Conservation (phyloP, 1,140 invertebrate genomes). For the Eumeta japonica region DNA sequence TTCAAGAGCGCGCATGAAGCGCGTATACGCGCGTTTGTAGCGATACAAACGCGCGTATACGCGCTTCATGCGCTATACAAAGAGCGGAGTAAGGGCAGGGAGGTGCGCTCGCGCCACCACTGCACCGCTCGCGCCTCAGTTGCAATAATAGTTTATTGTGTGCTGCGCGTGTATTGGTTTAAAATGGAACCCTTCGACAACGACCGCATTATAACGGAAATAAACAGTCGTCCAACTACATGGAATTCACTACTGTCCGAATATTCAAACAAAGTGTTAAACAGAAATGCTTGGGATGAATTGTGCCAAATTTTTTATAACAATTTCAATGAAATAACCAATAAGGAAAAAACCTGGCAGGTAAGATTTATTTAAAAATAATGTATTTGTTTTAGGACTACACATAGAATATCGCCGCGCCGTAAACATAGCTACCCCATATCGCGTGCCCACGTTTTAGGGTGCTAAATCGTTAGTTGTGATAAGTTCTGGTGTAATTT, state of each 20-base stretch:
- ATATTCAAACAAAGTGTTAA: constrained; percentile 10
- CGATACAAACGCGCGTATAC: too few relatives aligned
- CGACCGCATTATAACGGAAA: too few relatives aligned
- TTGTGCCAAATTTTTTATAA: constrained; percentile 11
- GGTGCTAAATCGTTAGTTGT: constrained; percentile 19
- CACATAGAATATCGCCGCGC: constrained; percentile 11
- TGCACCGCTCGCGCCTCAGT: too few relatives aligned
- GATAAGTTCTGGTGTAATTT: constrained; percentile 7
- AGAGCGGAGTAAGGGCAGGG: too few relatives aligned
- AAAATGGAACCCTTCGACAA: too few relatives aligned
- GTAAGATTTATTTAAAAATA: constrained; percentile 6
- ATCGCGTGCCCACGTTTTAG: constrained; percentile 26
- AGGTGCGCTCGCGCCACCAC: too few relatives aligned
- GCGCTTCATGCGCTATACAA: too few relatives aligned
- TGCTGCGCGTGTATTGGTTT: too few relatives aligned
- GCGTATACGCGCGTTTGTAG: constrained; percentile 9
- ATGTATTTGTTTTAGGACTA: background rate
- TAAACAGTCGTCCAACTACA: too few relatives aligned
- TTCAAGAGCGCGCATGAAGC: constrained; percentile 10
- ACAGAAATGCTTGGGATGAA: constrained; percentile 10
- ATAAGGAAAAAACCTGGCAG: constrained; percentile 11
- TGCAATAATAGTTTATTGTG: too few relatives aligned
- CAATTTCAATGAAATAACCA: constrained; percentile 9
- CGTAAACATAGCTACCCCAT: constrained; percentile 25
- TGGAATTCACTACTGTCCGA: too few relatives aligned